Evolutionary conservation across 1,140 invertebrate genomes (phyloP), one percentile per base, ranked within the genome.

Genomic region (Leucophenga varia): DNA sequence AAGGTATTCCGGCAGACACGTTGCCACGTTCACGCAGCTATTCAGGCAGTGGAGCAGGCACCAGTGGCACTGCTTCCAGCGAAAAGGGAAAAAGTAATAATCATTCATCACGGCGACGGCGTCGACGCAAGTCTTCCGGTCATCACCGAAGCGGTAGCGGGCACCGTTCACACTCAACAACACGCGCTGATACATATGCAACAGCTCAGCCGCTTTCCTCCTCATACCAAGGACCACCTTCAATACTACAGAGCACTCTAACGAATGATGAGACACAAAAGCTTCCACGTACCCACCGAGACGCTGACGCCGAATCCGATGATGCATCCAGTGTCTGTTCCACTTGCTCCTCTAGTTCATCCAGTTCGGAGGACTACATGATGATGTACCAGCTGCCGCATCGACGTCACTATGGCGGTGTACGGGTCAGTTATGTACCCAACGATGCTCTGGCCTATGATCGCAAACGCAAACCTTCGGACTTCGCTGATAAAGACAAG

Each of bases 361-460:
- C 88, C 13, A 87, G 84, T 46, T 90, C 89, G 10, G 90, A 89
- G 31, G 89, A 90, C 35, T 90, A 91, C 35, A 84, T 89, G 32
- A 85, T 88, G 55, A 88, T 88, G 43, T 92, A 93, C 69, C 82
- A 89, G 32, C 70, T 93, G 36, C 90, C 90, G 4, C 84, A 87
- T 22, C 76, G 89, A 57, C 78, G 87, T 59, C 88, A 89, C 10
- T 93, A 91, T 69, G 89, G 90, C 22, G 89, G 89, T 38, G 90
- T 92, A 3, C 76, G 90, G 35, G 91, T 93, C 52, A 91, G 89
- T 8, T 94, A 93, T 76, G 90, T 94, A 49, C 90, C 90, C 50
- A 93, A 92, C 70, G 90, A 93, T 75, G 86, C 89, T 0, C 78
- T 93, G 13, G 89, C 89, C 10, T 88, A 86, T 59, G 88, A 88